These are phyloP conservation scores for Passer montanus DNA, from an alignment of 2,113 vertebrate species.

Conservation along the genomic window DNA sequence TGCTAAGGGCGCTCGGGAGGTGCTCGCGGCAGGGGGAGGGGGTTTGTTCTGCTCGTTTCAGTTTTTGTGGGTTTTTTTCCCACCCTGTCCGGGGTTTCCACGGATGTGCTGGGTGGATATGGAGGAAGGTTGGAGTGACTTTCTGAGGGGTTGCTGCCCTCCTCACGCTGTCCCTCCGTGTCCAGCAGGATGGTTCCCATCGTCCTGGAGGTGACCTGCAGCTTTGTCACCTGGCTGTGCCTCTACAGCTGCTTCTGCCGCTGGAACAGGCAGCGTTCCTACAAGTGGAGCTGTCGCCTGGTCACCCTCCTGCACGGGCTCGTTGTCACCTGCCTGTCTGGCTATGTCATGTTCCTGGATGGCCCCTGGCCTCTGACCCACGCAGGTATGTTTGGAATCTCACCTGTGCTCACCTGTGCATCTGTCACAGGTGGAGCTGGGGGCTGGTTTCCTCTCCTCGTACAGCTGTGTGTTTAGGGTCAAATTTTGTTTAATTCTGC, in stretches of 20 bases:
- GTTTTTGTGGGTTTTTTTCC: too few species aligned
- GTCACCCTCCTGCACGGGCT: slow-evolving; percentile 86
- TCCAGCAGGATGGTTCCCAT: slow-evolving; percentile 69
- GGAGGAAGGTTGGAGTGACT: rapidly evolving
- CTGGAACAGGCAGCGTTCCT: slow-evolving; percentile 66
- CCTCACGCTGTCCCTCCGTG: rapidly evolving
- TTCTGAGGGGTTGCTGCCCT: background rate
- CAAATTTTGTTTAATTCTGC: rapidly evolving
- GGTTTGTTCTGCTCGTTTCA: background rate
- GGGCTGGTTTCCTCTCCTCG: background rate
- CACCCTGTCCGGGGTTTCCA: rapidly evolving
- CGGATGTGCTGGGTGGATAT: rapidly evolving
- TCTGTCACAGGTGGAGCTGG: background rate
- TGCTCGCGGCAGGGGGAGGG: rapidly evolving
- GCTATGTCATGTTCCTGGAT: slow-evolving; percentile 81
- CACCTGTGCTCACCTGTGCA: background rate
- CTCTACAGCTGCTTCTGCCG: slow-evolving; percentile 77
- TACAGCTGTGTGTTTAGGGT: rapidly evolving
- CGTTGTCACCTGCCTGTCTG: slow-evolving; percentile 78
- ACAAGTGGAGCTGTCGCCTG: slow-evolving; percentile 88
- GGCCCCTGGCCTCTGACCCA: slow-evolving; percentile 89
- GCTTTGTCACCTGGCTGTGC: slow-evolving; percentile 77
- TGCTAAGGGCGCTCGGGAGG: background rate
- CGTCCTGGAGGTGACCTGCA: slow-evolving; percentile 66
- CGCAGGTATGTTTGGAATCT: slow-evolving; percentile 75